Base-by-base conservation (phyloP, 1,140 invertebrate species). In the Phortica variegata region DNA sequence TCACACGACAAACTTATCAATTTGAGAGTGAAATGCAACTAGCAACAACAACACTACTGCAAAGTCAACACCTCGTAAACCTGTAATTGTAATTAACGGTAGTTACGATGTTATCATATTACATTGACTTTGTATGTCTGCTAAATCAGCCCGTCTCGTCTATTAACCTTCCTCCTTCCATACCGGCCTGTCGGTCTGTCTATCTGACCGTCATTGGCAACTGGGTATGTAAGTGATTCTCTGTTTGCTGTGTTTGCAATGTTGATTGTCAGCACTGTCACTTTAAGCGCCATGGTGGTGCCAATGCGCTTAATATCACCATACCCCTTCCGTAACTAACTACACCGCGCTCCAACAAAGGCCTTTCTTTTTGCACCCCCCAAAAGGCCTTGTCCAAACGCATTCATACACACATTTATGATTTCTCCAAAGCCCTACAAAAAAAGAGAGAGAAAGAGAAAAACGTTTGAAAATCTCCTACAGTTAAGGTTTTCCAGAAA, bases 21-120 rank as follows among this genome's bases (percentile, higher is more conserved):
- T 6, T 26, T 26, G 23, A 26, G 23, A 26, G 23, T 26, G 5
- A 26, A 26, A 5, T 26, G 10, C 23, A 26, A 5, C 5, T 10
- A 26, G 10, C 23, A 26, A 26, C 23, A 26, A 26, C 23, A 26
- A 26, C 23, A n/a, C n/a, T n/a, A n/a, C n/a, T 6, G 23, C 23
- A 26, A 26, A 26, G 33, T 33, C 18, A 44, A 18, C 42, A 44
- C 32, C 33, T 44, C n/a, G 18, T 58, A 60, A 70, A 56, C 57
- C 66, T 63, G 60, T 60, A 53, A 60, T 50, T 71, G 60, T 70
- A 71, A 70, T 70, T 71, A 70, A 69, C 36, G 43, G 59, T 60
- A 62, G 61, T 62, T 58, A 52, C 48, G 57, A 70, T 65, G 52
- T 55, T 70, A 70, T 70, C 66, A 51, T 39, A 58, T 70, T 70